Conservation (phyloP, 2,113 vertebrate genomes). For the Corydoras sp. region DNA sequence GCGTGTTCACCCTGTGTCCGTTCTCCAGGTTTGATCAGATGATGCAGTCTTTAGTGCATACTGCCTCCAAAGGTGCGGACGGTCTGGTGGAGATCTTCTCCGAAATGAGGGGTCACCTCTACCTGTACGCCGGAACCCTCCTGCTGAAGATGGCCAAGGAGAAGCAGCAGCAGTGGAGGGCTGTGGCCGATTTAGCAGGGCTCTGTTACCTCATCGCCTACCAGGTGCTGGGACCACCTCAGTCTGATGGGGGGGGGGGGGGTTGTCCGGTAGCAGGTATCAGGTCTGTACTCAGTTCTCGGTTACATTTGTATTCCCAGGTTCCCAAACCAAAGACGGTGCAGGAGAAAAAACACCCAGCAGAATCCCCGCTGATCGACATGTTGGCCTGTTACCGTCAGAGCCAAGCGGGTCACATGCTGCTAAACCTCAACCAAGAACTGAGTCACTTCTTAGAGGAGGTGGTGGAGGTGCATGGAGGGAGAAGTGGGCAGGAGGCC, state of each 20-base stretch:
- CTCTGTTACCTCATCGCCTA: slow-evolving; percentile 87
- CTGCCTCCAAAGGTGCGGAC: slow-evolving; percentile 59
- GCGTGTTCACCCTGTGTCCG: neutral
- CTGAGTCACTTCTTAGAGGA: slow-evolving; percentile 77
- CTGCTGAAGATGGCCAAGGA: slow-evolving; percentile 86
- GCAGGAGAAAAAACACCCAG: slow-evolving; percentile 77
- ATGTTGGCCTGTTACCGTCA: slow-evolving; percentile 82
- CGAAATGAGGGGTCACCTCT: slow-evolving; percentile 89
- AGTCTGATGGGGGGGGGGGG: no score
- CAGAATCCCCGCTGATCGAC: slow-evolving; percentile 75
- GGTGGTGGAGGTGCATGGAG: slow-evolving; percentile 86
- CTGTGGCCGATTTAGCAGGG: slow-evolving; percentile 72
- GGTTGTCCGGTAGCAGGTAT: no score
- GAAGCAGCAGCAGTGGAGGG: slow-evolving; percentile 77
- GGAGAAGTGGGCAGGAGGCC: slow-evolving; percentile 72
- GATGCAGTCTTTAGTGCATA: slow-evolving; percentile 73
- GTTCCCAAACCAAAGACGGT: slow-evolving; percentile 82
- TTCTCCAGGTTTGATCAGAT: slow-evolving; percentile 78
- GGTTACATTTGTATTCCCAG: slow-evolving; percentile 61
- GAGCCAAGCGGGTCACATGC: slow-evolving; percentile 93
- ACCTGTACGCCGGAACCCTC: slow-evolving; percentile 81
- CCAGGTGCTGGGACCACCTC: slow-evolving; percentile 66
- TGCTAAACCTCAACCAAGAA: slow-evolving; percentile 79
- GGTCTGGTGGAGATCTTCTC: slow-evolving; percentile 75
- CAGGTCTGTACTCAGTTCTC: no score